phyloP scores from a whole-genome alignment of 1,140 invertebrate genomes.

The Eupeodes corollae region DNA sequence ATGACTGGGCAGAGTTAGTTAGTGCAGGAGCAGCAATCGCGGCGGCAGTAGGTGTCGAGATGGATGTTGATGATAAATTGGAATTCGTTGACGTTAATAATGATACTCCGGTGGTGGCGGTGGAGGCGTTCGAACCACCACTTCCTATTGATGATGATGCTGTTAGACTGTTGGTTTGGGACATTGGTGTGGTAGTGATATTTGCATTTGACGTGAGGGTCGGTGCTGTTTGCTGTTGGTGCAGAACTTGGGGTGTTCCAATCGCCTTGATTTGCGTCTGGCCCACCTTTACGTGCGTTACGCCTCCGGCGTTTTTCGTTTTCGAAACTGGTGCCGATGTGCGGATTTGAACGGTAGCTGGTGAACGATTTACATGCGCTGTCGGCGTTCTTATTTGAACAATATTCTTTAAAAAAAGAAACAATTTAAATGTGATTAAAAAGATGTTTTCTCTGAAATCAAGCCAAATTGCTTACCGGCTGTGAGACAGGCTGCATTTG shows the following conservation, averaged over 20 bases:
- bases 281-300: slow-evolving; percentile 37
- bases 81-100: too few species aligned
- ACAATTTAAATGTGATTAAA: too few species aligned
- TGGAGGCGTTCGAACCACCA: slow-evolving; percentile 11
- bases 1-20: too few species aligned
- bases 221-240: slow-evolving; percentile 1
- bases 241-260: slow-evolving; percentile 8
- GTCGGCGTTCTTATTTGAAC: slow-evolving; percentile 32
- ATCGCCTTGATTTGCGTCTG: slow-evolving; percentile 37
- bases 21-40: too few species aligned
- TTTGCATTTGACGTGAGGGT: slow-evolving; percentile 22
- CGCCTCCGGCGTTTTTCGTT: slow-evolving; percentile 15
- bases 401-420: slow-evolving; percentile 18
- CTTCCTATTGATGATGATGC: slow-evolving; percentile 21
- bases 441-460: not conserved
- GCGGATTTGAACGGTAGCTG: slow-evolving; percentile 30
- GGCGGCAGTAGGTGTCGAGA: too few species aligned
- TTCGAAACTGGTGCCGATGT: slow-evolving; percentile 18
- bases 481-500: slow-evolving; percentile 25
- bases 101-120: too few species aligned
- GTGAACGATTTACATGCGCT: slow-evolving; percentile 22
- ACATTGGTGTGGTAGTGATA: slow-evolving; percentile 26
- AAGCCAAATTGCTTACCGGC: not conserved
- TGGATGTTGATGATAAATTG: too few species aligned
- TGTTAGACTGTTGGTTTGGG: slow-evolving; percentile 6